phyloP scores from a whole-genome alignment of 2,797 vertebrate genomes.

The Xerus rutilus region DNA sequence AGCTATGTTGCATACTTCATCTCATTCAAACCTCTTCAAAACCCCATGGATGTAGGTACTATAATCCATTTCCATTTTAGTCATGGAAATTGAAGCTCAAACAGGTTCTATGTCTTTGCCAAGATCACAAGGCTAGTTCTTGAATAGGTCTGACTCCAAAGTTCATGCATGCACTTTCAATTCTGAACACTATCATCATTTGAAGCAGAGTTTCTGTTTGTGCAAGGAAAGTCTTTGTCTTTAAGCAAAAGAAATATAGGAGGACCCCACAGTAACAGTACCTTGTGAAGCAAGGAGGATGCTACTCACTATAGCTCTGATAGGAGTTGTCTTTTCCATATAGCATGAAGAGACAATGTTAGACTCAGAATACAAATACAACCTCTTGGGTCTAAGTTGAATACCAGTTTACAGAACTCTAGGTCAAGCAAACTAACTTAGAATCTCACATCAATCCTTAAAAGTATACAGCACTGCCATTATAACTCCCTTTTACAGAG shows the following conservation, averaged over 20 bases:
- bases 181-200: neutral
- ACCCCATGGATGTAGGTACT: neutral
- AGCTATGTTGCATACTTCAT: neutral
- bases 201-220: slow-evolving; percentile 39
- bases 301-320: neutral
- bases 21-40: slow-evolving; percentile 7
- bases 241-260: neutral
- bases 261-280: neutral
- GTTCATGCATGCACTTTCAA: neutral
- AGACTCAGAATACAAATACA: neutral
- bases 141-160: neutral
- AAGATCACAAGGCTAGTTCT: neutral
- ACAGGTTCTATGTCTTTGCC: neutral
- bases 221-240: neutral
- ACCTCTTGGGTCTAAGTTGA: neutral
- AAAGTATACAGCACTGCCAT: neutral
- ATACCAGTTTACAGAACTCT: neutral
- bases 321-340: neutral
- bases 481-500: slow-evolving; percentile 9
- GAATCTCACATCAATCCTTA: neutral
- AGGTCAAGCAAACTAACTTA: neutral
- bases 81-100: slow-evolving; percentile 15
- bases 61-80: neutral
- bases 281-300: neutral
- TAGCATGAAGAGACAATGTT: neutral